A percentile compares a stretch with the other conserved stretches of the same genome.
phyloP scores from a whole-genome alignment of 2,888 invertebrate genomes.

The Philhelius pedissequus region DNA sequence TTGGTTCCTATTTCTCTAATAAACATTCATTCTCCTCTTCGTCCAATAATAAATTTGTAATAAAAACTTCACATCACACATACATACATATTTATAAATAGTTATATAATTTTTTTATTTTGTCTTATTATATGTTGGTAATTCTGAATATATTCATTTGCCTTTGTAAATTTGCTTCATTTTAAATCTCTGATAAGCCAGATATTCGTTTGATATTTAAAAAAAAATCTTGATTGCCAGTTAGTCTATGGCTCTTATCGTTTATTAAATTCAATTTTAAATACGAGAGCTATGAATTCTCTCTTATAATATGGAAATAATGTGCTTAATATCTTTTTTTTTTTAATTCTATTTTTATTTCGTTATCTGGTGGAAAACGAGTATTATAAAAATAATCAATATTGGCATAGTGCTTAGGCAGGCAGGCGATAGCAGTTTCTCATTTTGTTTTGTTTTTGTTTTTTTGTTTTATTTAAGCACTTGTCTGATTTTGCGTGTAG shows the following conservation, averaged over 20 bases:
- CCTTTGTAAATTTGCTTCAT: background rate
- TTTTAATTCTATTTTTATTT: background rate
- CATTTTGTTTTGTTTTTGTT: background rate
- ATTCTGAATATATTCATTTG: background rate
- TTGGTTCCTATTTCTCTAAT: conserved; percentile 8
- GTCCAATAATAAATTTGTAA: background rate
- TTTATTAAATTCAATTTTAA: conserved; percentile 5
- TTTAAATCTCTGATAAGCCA: background rate
- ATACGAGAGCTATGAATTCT: background rate
- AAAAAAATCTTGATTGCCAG: conserved; percentile 10
- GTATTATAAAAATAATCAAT: conserved; percentile 15
- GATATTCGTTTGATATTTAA: background rate
- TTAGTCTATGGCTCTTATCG: conserved; percentile 13
- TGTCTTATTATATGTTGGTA: background rate
- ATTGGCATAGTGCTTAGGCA: conserved; percentile 27
- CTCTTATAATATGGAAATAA: no score
- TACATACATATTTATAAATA: background rate
- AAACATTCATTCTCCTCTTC: background rate
- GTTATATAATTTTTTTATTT: background rate
- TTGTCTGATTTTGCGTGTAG: background rate
- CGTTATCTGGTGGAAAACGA: conserved; percentile 15
- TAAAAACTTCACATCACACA: background rate
- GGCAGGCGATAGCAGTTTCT: conserved; percentile 1
- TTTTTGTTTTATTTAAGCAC: background rate
- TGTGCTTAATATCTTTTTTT: background rate